Evolutionary conservation across 1,140 invertebrate species (phyloP).

Genomic region (Zaprionus vittiger): DNA sequence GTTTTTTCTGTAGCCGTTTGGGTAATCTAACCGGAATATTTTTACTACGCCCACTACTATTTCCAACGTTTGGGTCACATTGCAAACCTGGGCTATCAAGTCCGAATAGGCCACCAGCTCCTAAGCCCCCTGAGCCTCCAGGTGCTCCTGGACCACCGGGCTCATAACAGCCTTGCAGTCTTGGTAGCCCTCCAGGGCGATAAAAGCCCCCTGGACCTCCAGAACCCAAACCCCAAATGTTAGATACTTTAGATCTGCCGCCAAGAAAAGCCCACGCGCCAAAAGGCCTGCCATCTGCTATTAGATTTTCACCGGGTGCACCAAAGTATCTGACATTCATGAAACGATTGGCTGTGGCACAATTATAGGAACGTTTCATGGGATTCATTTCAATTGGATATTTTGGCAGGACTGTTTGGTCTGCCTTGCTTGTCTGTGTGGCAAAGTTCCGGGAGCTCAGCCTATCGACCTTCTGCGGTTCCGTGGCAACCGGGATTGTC

Average conservation of each 20-base stretch:
- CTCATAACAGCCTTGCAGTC: neutral
- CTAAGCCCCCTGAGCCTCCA: neutral
- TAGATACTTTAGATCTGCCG: constrained; percentile 15
- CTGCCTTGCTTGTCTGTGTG: constrained; percentile 62
- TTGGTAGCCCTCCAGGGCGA: neutral
- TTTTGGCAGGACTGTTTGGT: constrained; percentile 24
- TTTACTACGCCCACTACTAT: neutral
- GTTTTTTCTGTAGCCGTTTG: constrained; percentile 38
- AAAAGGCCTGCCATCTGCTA: constrained; percentile 56
- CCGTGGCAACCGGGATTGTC: constrained; percentile 59
- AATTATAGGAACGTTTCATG: constrained; percentile 50
- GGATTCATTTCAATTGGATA: constrained; percentile 40
- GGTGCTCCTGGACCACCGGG: neutral
- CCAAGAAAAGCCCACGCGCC: constrained; percentile 39
- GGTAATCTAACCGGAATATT: constrained; percentile 46
- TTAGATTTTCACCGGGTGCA: constrained; percentile 47
- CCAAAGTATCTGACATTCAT: constrained; percentile 47
- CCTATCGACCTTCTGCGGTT: neutral
- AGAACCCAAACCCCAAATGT: constrained; percentile 16
- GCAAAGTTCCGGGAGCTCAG: constrained; percentile 30
- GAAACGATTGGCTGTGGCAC: constrained; percentile 57
- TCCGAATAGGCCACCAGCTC: neutral
- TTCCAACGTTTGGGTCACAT: neutral
- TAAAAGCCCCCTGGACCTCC: constrained; percentile 22
- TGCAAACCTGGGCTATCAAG: neutral